Conservation (phyloP, 2,888 invertebrate genomes). For the Glyphotaelius pellucidus region DNA sequence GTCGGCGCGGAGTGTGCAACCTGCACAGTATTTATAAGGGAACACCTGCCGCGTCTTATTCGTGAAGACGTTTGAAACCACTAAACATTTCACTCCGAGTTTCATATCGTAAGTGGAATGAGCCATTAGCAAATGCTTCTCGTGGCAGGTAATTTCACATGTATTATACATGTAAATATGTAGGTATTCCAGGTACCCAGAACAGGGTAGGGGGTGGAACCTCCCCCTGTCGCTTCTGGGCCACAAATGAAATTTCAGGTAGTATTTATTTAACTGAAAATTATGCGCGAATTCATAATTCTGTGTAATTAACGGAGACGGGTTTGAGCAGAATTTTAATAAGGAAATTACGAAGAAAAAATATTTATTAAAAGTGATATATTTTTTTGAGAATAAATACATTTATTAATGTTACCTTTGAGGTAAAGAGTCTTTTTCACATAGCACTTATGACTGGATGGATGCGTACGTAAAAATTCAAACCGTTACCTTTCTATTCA, state of each 20-base stretch:
- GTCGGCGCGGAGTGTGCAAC: not conserved
- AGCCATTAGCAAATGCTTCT: slow-evolving; percentile 40
- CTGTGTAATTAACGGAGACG: slow-evolving; percentile 22
- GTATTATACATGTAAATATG: slow-evolving; percentile 16
- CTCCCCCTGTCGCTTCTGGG: not conserved
- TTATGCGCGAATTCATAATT: slow-evolving; percentile 41
- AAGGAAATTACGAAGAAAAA: not conserved
- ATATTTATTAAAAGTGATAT: not conserved
- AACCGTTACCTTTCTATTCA: no score
- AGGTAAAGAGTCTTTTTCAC: no score
- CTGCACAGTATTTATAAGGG: slow-evolving; percentile 13
- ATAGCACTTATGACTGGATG: no score
- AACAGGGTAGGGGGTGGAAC: not conserved
- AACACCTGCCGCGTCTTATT: slow-evolving; percentile 37
- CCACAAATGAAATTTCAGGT: slow-evolving; percentile 43
- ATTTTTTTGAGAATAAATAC: not conserved
- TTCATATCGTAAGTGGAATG: slow-evolving; percentile 33
- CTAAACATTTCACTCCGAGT: slow-evolving; percentile 18
- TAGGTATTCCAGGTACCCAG: not conserved
- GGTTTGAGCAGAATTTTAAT: slow-evolving; percentile 10
- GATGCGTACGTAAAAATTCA: no score
- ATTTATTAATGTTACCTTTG: not conserved
- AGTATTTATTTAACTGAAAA: slow-evolving; percentile 45
- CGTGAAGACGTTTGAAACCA: slow-evolving; percentile 5
- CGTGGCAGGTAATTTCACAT: slow-evolving; percentile 43